Percentiles rank a stretch among this genome's conserved stretches.
phyloP scores from a whole-genome alignment of 2,113 vertebrate genomes.

The Rhizomys pruinosus region DNA sequence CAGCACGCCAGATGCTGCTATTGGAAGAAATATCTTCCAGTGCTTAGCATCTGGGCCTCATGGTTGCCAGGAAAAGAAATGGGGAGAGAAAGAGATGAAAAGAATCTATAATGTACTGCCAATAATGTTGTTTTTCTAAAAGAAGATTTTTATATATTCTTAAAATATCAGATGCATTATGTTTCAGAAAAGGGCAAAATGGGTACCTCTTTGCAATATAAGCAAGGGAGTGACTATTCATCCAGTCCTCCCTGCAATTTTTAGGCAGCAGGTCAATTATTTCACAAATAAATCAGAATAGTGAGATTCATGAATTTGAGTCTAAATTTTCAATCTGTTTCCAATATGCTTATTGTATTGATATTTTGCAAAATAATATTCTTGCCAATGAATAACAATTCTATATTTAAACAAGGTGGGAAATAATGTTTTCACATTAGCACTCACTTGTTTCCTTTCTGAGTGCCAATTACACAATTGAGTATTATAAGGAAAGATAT shows the following conservation, averaged over 20 bases:
- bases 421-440: conserved; percentile 62
- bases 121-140: conserved; percentile 52
- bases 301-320: conserved; percentile 57
- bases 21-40: conserved; percentile 85
- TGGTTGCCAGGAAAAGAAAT: conserved; percentile 67
- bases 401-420: conserved; percentile 74
- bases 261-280: conserved; percentile 53
- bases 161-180: conserved; percentile 44
- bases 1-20: conserved; percentile 84
- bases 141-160: conserved; percentile 22
- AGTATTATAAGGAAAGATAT: conserved; percentile 61
- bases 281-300: conserved; percentile 69
- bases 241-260: background rate
- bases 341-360: conserved; percentile 67
- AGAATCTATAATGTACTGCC: conserved; percentile 22
- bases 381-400: conserved; percentile 72
- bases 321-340: conserved; percentile 67
- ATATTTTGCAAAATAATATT: conserved; percentile 63
- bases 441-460: conserved; percentile 56
- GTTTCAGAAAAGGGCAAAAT: conserved; percentile 48
- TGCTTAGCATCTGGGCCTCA: conserved; percentile 84
- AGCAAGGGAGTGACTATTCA: background rate
- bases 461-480: conserved; percentile 63
- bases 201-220: background rate
- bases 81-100: conserved; percentile 49